Evolutionary conservation across 2,888 invertebrate species (phyloP), one percentile per base, ranked within the genome.

Genomic region (Sceliomorpha sp.): DNA sequence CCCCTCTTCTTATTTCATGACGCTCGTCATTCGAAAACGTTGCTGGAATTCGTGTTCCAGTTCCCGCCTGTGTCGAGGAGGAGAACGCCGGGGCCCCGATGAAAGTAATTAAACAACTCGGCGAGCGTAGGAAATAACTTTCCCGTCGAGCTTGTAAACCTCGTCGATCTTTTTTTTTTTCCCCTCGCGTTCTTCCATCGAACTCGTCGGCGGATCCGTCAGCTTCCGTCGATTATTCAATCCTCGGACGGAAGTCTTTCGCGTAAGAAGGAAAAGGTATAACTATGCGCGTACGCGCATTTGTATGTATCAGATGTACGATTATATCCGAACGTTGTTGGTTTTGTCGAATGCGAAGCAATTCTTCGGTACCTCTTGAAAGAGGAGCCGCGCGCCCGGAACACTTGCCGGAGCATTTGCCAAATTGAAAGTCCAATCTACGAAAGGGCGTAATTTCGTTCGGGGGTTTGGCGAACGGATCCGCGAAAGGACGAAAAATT

Each of bases 351-450:
- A n/a, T n/a, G 24, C 44, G 44, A 39, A 55, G 50, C 47, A 39
- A 62, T 40, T 67, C 48, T 62, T 70, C 64, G 63, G 55, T 70
- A 63, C 39, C 55, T 59, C 70, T 70, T 50, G 55, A 63, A 70
- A n/a, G n/a, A n/a, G n/a, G n/a, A n/a, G n/a, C 59, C 50, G 36
- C 40, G 42, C 48, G 62, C 53, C 62, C 12, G n/a, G 51, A 69
- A 60, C 68, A 68, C 51, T 68, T 62, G 62, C 27, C 58, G 53
- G n/a, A n/a, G 55, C 69, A 70, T 70, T 64, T 70, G 63, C 59
- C 70, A 70, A 70, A 70, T 70, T 70, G 70, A 70, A 70, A 70
- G 64, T 70, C 64, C 70, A 70, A 70, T 70, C 70, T 70, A 70
- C 70, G 40, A 48, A 70, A 64, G 64, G 70, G 60, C 64, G 70